Conservation (phyloP, 2,888 invertebrate species). For the Cordilura impudica region DNA sequence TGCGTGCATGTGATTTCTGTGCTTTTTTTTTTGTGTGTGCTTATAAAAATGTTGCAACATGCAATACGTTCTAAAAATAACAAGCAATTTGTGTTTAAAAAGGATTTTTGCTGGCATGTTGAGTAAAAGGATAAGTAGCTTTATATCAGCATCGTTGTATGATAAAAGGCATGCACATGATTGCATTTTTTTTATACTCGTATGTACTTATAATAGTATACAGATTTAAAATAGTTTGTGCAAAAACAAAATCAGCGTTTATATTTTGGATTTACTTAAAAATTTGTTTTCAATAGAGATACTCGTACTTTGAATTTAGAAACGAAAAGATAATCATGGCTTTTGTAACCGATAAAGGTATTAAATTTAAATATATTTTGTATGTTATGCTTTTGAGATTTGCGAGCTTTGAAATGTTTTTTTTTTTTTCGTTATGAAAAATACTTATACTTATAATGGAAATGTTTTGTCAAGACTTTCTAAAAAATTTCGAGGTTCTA, state of each 20-base stretch:
- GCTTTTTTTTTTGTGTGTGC: not conserved
- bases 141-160: not conserved
- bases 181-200: not conserved
- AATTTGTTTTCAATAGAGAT: not conserved
- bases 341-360: not conserved
- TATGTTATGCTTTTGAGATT: too few species aligned
- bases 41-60: slow-evolving; percentile 4
- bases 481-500: too few species aligned
- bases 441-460: too few species aligned
- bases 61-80: not conserved
- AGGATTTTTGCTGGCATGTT: slow-evolving; percentile 6
- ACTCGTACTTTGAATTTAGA: too few species aligned
- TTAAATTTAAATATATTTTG: not conserved
- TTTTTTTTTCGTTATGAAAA: too few species aligned
- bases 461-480: too few species aligned
- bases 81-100: slow-evolving; percentile 16
- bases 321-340: not conserved
- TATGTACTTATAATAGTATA: not conserved
- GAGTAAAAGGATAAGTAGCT: slow-evolving; percentile 7
- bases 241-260: not conserved
- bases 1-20: slow-evolving; percentile 4
- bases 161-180: slow-evolving; percentile 10
- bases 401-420: too few species aligned
- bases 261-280: not conserved
- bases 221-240: slow-evolving; percentile 1